A percentile compares a stretch with the other conserved stretches of the same genome.
Evolutionary conservation across 2,888 invertebrate genomes (phyloP).

Genomic region (Pycnomerus fuliginosus): DNA sequence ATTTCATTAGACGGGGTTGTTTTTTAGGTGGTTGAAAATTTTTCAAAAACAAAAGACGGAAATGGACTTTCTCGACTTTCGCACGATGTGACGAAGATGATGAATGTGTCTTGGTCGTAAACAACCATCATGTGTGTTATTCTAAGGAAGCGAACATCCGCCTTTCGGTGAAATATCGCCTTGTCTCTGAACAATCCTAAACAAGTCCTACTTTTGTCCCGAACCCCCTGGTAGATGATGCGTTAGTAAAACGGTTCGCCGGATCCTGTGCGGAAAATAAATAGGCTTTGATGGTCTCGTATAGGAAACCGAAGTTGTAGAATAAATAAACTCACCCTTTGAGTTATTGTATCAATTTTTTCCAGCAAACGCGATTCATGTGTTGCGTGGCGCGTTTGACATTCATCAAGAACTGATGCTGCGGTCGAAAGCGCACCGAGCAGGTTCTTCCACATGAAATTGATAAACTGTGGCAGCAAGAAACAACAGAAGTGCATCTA

Average conservation of each 20-base stretch:
- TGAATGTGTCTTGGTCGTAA: constrained; percentile 44
- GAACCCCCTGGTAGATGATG: constrained; percentile 48
- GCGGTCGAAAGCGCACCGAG: constrained; percentile 3
- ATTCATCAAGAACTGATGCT: constrained; percentile 14
- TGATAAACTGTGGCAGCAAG: constrained; percentile 33
- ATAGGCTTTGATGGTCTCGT: constrained; percentile 49
- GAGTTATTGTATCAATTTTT: constrained; percentile 38
- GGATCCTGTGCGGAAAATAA: constrained; percentile 49
- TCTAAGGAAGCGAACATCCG: constrained; percentile 54
- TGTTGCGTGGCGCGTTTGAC: constrained; percentile 14
- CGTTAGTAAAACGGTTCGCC: constrained; percentile 51
- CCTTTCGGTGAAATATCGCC: constrained; percentile 53
- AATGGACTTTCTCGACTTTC: constrained; percentile 23
- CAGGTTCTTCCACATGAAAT: constrained; percentile 19
- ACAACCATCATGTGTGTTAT: constrained; percentile 52
- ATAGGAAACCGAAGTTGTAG: constrained; percentile 46
- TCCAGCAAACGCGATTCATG: constrained; percentile 3
- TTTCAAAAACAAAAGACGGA: constrained; percentile 1
- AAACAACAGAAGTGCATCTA: constrained; percentile 35
- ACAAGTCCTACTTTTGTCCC: constrained; percentile 52
- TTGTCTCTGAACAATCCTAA: constrained; percentile 50
- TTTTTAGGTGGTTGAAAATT: neutral
- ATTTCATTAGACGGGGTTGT: constrained; percentile 6
- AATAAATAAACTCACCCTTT: constrained; percentile 44
- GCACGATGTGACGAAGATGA: constrained; percentile 47